A percentile compares a stretch with the other conserved stretches of the same genome.
Evolutionary conservation across 2,113 vertebrate genomes (phyloP).

Genomic region (Clinocottus analis): DNA sequence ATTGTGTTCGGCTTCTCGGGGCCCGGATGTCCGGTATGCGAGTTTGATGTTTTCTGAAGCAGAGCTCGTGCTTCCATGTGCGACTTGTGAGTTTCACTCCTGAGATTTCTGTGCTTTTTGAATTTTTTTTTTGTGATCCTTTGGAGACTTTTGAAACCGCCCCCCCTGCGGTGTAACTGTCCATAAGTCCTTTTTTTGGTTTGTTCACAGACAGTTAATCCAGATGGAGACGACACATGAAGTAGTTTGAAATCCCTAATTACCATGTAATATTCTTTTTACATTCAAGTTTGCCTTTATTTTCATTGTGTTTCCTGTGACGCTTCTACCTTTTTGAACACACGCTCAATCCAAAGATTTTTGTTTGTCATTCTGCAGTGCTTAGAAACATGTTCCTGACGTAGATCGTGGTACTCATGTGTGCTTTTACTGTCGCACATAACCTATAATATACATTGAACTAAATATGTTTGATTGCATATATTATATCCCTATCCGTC

Average conservation of each 20-base stretch:
- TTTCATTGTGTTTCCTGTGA: conserved; percentile 54
- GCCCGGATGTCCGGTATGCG: conserved; percentile 56
- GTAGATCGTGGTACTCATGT: conserved; percentile 71
- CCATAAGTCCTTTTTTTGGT: conserved; percentile 6
- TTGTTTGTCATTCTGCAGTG: conserved; percentile 76
- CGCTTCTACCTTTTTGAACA: conserved; percentile 69
- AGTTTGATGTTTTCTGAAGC: conserved; percentile 44
- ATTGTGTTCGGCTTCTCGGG: conserved; percentile 70
- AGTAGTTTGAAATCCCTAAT: conserved; percentile 28
- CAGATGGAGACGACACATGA: conserved; percentile 19
- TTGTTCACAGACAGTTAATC: conserved; percentile 16
- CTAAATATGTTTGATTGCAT: conserved; percentile 66
- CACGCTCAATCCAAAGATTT: conserved; percentile 86
- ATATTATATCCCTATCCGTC: conserved; percentile 65
- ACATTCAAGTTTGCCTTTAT: conserved; percentile 43
- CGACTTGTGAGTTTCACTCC: conserved; percentile 41
- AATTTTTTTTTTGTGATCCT: neutral
- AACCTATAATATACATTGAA: conserved; percentile 67
- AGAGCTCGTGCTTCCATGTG: conserved; percentile 58
- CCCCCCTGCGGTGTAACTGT: conserved; percentile 12
- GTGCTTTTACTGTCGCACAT: conserved; percentile 76
- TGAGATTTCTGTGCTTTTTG: conserved; percentile 43
- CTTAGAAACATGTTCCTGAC: conserved; percentile 73
- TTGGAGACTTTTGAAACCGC: conserved; percentile 32
- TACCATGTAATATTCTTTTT: conserved; percentile 20